These are phyloP conservation scores for Acrobasis consociella DNA, from an alignment of 2,888 invertebrate genomes.

Conservation along the genomic window DNA sequence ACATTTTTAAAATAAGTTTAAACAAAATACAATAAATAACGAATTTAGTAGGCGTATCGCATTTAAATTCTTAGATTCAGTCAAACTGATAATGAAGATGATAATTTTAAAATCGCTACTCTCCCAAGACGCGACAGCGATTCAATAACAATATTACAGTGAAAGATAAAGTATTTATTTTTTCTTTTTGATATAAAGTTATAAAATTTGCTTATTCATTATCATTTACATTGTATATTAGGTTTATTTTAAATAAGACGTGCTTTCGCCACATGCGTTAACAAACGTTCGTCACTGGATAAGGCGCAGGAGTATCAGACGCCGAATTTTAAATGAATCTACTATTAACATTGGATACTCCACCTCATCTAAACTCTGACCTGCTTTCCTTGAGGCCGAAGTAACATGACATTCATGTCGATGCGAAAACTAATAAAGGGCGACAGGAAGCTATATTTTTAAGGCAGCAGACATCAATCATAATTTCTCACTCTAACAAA, in stretches of 20 bases:
- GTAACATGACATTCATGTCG: neutral
- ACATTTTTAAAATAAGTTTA: neutral
- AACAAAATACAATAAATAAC: constrained; percentile 21
- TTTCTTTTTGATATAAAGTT: constrained; percentile 31
- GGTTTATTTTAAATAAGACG: too few relatives aligned
- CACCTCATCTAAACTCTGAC: constrained; percentile 20
- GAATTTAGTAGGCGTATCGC: constrained; percentile 14
- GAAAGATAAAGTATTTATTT: constrained; percentile 15
- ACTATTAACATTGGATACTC: constrained; percentile 20
- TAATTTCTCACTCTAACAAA: constrained; percentile 13
- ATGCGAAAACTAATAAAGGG: constrained; percentile 2
- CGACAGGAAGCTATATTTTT: constrained; percentile 18
- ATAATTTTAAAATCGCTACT: constrained; percentile 20
- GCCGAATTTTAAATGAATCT: too few relatives aligned
- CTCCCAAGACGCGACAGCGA: constrained; percentile 19
- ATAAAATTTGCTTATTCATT: constrained; percentile 39
- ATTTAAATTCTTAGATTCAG: constrained; percentile 27
- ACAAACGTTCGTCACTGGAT: too few relatives aligned
- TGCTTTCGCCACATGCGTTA: too few relatives aligned
- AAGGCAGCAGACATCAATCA: constrained; percentile 13
- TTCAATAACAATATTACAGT: constrained; percentile 18
- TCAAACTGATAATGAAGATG: constrained; percentile 33
- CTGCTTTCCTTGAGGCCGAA: constrained; percentile 21
- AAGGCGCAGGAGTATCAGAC: too few relatives aligned
- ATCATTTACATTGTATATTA: constrained; percentile 24